Evolutionary conservation across 2,888 invertebrate species (phyloP), one percentile per base, ranked within the genome.

Genomic region (Chrysodeixis includens): DNA sequence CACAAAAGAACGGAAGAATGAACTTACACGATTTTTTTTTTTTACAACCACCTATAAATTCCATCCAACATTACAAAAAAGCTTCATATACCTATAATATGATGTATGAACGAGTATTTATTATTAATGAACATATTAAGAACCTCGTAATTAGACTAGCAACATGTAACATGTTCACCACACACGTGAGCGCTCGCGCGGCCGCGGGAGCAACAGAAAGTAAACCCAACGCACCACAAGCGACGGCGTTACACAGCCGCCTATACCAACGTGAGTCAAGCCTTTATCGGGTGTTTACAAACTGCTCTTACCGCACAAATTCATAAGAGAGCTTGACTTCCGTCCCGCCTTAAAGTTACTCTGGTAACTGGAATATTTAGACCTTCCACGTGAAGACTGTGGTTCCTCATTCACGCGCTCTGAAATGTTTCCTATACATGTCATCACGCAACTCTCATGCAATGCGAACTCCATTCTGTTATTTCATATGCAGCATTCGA

Each of bases 241-340:
- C 92, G 85, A 83, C 87, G 89, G 86, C 83, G 79, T 62, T 76
- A 79, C 69, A 79, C 10, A 12, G 75, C 88, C 85, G 86, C 77
- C 86, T 78, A 83, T 77, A 88, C 89, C 89, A 88, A 88, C 85
- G 91, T 92, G 93, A 88, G 88, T 86, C 85, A 92, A 92, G 92
- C 92, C 84, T 85, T 87, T 71, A 91, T 87, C 89, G 87, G 85
- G 88, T 89, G 89, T 85, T 82, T 86, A 87, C 85, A 90, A 90
- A 91, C 86, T 83, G 87, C 90, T 96, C 98, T 98, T 98, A 98
- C 98, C 98, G 97, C 98, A 98, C 96, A 98, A 96, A 97, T 98
- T 98, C 98, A 98, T 98, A 96, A 98, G 97, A 95, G 98, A 98
- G 97, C 97, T 98, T 96, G 98, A 98, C 96, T 98, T 98, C 97